Evolutionary conservation across 2,888 invertebrate species (phyloP).

Genomic region (Balanococcus diminutus): DNA sequence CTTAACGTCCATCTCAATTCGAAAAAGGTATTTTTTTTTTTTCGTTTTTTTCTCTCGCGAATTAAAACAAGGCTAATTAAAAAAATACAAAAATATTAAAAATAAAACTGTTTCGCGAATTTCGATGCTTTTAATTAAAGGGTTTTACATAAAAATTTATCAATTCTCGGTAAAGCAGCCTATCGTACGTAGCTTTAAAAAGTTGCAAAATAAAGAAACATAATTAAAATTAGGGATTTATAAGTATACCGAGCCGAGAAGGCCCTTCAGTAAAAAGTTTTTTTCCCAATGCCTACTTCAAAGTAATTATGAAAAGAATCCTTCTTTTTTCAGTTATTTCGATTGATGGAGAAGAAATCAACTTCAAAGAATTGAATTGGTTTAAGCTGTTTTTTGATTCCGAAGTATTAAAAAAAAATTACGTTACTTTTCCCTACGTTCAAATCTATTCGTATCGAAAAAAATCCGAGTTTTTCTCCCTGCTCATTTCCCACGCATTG

Average conservation of each 20-base stretch:
- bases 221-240: conserved; percentile 5
- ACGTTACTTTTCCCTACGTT: background rate
- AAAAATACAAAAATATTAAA: conserved; percentile 9
- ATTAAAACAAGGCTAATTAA: background rate
- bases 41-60: background rate
- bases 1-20: too few species aligned
- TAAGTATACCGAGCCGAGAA: background rate
- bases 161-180: background rate
- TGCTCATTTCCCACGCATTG: background rate
- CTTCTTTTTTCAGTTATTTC: background rate
- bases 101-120: background rate
- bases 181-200: background rate
- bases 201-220: background rate
- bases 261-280: background rate
- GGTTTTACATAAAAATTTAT: conserved; percentile 3
- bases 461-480: background rate
- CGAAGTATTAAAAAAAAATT: background rate
- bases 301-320: background rate
- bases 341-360: background rate
- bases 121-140: background rate
- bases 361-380: background rate
- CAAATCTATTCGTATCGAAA: background rate
- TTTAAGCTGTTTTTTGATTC: background rate
- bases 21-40: too few species aligned
- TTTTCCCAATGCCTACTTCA: background rate